Evolutionary conservation across 2,888 invertebrate species (phyloP).

Genomic region (Octodonta nipae): DNA sequence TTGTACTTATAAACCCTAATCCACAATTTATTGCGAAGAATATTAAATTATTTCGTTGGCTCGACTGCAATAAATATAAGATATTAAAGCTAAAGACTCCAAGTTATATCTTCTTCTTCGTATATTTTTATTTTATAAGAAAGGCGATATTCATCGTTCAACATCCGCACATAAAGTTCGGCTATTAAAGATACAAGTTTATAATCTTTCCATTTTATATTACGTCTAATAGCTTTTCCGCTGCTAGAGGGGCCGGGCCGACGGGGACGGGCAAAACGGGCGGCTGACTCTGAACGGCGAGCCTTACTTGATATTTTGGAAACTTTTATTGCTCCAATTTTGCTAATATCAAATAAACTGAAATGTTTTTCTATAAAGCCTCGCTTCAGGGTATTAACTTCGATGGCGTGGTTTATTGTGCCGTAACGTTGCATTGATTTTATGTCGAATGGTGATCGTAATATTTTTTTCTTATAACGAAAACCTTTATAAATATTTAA

Average conservation of each 20-base stretch:
- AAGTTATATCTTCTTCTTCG: conserved; percentile 4
- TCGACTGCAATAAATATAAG: conserved; percentile 36
- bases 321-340: conserved; percentile 41
- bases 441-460: too few relatives aligned
- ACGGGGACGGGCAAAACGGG: conserved; percentile 1
- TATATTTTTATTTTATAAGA: conserved; percentile 31
- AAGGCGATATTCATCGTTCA: conserved; percentile 34
- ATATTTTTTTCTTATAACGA: too few relatives aligned
- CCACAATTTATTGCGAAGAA: conserved; percentile 37
- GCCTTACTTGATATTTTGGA: conserved; percentile 34
- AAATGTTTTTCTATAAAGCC: conserved; percentile 18
- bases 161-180: conserved; percentile 34
- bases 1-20: conserved; percentile 36
- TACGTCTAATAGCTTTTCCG: conserved; percentile 28
- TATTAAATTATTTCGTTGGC: conserved; percentile 37
- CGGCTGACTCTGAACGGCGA: conserved; percentile 7
- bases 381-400: conserved; percentile 10
- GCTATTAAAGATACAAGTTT: conserved; percentile 38
- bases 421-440: too few relatives aligned
- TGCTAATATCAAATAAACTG: conserved; percentile 32
- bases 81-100: conserved; percentile 35
- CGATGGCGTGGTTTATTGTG: background rate
- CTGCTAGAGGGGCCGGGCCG: conserved; percentile 10
- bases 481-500: too few relatives aligned
- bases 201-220: conserved; percentile 36